Evolutionary conservation across 2,888 invertebrate species (phyloP).

Genomic region (Agonopterix heracliana): DNA sequence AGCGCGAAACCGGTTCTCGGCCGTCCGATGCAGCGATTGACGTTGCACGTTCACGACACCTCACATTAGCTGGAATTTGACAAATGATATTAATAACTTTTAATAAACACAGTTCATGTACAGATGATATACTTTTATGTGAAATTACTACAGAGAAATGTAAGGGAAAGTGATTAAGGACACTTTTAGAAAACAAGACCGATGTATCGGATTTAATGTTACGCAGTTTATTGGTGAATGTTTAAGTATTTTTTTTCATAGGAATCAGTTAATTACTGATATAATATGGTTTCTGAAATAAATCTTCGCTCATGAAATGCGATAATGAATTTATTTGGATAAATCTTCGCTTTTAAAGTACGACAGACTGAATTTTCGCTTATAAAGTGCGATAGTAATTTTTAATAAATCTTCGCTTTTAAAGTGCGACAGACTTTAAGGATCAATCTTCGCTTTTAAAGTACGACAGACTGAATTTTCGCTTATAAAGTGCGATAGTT

Average conservation of each 20-base stretch:
- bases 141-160: background rate
- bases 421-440: no score
- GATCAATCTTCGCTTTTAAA: no score
- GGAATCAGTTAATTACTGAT: background rate
- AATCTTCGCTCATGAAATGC: no score
- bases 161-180: background rate
- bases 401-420: no score
- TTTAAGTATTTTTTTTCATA: background rate
- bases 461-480: no score
- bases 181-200: background rate
- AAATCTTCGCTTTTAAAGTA: background rate
- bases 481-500: no score
- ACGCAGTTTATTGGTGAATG: background rate
- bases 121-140: background rate
- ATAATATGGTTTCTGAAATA: background rate
- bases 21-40: background rate
- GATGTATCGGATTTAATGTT: background rate
- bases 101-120: background rate
- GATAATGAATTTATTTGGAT: background rate
- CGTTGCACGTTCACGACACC: background rate
- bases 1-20: background rate
- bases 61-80: background rate
- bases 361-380: no score
- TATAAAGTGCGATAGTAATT: no score
- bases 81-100: background rate